These are phyloP conservation scores for Chiloscyllium punctatum DNA, from an alignment of 2,797 vertebrate species.

Conservation along the genomic window DNA sequence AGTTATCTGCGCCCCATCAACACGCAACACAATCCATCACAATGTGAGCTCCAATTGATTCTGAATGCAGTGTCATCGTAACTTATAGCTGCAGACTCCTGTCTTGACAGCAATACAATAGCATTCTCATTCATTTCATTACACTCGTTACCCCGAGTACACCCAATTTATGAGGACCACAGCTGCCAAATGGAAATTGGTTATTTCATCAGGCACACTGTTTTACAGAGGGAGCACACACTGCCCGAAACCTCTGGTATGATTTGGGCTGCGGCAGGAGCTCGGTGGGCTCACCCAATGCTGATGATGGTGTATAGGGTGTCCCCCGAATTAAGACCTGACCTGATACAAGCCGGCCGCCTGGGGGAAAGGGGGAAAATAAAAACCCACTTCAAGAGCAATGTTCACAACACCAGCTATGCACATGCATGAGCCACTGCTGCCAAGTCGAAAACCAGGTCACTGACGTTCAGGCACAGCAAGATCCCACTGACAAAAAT, in stretches of 20 bases:
- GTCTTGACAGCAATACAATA: neutral
- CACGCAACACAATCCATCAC: neutral
- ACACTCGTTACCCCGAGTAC: neutral
- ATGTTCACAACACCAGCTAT: neutral
- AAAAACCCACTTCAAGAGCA: neutral
- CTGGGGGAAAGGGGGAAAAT: neutral
- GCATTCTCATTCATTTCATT: neutral
- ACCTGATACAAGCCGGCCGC: neutral
- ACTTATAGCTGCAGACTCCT: neutral
- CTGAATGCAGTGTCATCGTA: neutral
- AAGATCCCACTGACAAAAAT: neutral
- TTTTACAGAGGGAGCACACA: neutral
- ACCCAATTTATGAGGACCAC: neutral
- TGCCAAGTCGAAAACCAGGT: neutral
- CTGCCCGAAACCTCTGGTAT: neutral
- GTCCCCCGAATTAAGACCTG: neutral
- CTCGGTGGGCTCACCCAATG: neutral
- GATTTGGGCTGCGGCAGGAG: neutral
- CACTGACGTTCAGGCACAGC: neutral
- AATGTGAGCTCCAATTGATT: neutral
- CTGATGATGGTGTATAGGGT: neutral
- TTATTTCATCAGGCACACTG: no score
- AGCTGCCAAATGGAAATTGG: neutral
- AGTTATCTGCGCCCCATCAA: neutral
- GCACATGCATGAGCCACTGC: neutral